These are phyloP conservation scores for Drosophila pandora DNA, from an alignment of 1,140 invertebrate genomes.

Conservation along the genomic window DNA sequence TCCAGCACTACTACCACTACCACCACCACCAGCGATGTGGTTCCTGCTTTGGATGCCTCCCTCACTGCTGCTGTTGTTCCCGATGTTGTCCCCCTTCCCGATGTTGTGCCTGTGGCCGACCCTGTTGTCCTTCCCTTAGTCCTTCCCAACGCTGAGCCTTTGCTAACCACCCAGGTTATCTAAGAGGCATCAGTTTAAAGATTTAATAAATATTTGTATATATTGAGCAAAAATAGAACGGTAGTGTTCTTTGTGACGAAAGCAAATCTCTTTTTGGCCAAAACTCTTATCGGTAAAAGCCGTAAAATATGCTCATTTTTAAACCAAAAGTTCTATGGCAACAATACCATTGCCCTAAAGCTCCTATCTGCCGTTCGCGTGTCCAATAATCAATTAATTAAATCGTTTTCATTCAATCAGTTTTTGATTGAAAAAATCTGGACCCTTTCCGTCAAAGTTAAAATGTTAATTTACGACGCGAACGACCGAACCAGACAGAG, in stretches of 20 bases:
- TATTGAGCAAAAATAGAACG: constrained; percentile 7
- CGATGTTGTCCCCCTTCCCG: constrained; percentile 9
- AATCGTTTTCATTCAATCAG: background rate
- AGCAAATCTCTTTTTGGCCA: too few species aligned
- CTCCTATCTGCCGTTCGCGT: too few species aligned
- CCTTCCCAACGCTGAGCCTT: constrained; percentile 9
- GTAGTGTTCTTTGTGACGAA: background rate
- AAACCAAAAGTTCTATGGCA: background rate
- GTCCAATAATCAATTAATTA: background rate
- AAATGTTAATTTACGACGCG: constrained; percentile 17
- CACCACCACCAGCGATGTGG: background rate
- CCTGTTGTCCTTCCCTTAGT: background rate
- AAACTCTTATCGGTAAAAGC: too few species aligned
- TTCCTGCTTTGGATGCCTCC: constrained; percentile 1
- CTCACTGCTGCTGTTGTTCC: constrained; percentile 4
- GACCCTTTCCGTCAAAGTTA: background rate
- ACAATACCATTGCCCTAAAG: background rate
- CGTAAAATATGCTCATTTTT: background rate
- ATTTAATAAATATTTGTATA: constrained; percentile 29
- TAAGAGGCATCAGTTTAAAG: background rate
- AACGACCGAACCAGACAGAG: constrained; percentile 18
- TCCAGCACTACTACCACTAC: constrained; percentile 13
- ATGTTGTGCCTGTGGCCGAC: constrained; percentile 7
- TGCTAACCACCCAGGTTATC: constrained; percentile 19
- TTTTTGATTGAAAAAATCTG: constrained; percentile 3